phyloP scores from a whole-genome alignment of 1,140 invertebrate genomes.

The Drosophila fuyamai region DNA sequence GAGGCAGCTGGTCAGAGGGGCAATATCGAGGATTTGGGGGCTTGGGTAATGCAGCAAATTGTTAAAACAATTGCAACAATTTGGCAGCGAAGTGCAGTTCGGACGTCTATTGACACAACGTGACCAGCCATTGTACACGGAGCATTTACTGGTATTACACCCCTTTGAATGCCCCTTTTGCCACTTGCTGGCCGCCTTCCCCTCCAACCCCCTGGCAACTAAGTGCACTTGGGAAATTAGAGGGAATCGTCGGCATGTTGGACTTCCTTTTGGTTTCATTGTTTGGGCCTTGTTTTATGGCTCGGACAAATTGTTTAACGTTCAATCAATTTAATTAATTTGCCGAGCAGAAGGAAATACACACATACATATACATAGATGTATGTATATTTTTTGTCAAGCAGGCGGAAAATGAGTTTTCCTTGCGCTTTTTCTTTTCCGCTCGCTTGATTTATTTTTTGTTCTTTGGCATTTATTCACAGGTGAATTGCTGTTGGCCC shows the following conservation, averaged over 20 bases:
- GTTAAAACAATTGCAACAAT: slow-evolving; percentile 57
- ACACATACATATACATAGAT: slow-evolving; percentile 34
- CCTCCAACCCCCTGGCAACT: slow-evolving; percentile 1
- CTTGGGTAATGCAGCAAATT: slow-evolving; percentile 30
- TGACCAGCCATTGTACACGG: slow-evolving; percentile 57
- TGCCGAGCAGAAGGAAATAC: slow-evolving; percentile 26
- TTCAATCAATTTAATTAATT: slow-evolving; percentile 79
- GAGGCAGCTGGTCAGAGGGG: not conserved
- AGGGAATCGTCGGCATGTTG: slow-evolving; percentile 1
- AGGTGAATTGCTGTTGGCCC: slow-evolving; percentile 63
- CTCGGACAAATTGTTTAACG: slow-evolving; percentile 62
- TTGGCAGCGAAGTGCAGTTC: slow-evolving; percentile 71
- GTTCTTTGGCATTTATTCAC: slow-evolving; percentile 37
- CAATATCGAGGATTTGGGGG: not conserved
- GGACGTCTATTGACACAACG: slow-evolving; percentile 73
- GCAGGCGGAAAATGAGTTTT: slow-evolving; percentile 63
- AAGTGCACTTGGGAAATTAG: slow-evolving; percentile 39
- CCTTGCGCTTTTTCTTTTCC: slow-evolving; percentile 13
- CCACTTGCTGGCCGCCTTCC: not conserved
- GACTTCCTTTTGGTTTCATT: slow-evolving; percentile 27
- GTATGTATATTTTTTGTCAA: slow-evolving; percentile 39
- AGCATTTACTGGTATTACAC: slow-evolving; percentile 49
- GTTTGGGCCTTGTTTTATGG: slow-evolving; percentile 53
- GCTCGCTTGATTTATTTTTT: slow-evolving; percentile 25
- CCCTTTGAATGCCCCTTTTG: not conserved